These are phyloP conservation scores for Fringilla coelebs DNA, from an alignment of 2,797 vertebrate genomes.

Conservation along the genomic window DNA sequence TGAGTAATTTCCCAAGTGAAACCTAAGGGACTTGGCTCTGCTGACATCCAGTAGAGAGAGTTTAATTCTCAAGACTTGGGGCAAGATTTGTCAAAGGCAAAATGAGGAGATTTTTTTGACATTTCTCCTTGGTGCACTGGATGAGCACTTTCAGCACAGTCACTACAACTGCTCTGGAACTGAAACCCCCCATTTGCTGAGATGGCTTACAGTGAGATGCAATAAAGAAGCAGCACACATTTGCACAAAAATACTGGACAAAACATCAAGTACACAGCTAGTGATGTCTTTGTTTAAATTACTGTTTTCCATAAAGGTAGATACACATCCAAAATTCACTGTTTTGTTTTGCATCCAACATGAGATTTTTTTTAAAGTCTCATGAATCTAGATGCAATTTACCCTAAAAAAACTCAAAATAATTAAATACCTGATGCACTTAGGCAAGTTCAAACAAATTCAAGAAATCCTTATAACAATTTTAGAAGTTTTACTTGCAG, in stretches of 20 bases:
- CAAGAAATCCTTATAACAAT: not conserved
- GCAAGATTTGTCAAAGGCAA: not conserved
- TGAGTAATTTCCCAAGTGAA: fast-evolving
- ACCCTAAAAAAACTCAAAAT: not conserved
- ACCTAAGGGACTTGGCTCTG: not conserved
- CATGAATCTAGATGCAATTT: not conserved
- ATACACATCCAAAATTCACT: not conserved
- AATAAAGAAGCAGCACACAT: not conserved
- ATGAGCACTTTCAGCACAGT: not conserved
- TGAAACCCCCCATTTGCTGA: fast-evolving
- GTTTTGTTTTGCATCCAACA: not conserved
- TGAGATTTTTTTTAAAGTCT: not conserved
- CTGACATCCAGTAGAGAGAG: not conserved
- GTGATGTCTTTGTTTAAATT: not conserved
- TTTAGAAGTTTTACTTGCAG: not conserved
- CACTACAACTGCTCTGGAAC: not conserved
- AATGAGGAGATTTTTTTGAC: not conserved
- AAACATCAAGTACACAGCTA: not conserved
- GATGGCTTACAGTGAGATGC: not conserved
- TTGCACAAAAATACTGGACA: not conserved
- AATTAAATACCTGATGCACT: not conserved
- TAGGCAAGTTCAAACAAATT: not conserved
- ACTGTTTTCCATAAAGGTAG: not conserved
- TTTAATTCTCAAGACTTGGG: not conserved
- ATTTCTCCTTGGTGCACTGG: not conserved